A percentile compares a stretch with the other conserved stretches of the same genome.
phyloP scores from a whole-genome alignment of 2,797 vertebrate species.

The Pachyuromys duprasi region DNA sequence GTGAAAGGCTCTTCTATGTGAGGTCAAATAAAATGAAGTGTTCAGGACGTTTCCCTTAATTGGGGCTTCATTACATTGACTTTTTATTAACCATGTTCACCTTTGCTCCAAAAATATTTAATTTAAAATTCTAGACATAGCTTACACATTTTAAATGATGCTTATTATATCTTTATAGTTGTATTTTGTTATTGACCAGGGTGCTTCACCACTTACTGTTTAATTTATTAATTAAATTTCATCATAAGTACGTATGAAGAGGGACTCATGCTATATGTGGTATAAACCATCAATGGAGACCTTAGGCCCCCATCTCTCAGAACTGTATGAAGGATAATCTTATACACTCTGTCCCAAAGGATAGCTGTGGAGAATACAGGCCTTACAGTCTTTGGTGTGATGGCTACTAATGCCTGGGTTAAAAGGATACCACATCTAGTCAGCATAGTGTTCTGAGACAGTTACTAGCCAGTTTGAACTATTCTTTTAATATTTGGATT shows the following conservation, averaged over 20 bases:
- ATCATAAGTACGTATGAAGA: background rate
- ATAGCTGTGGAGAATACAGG: background rate
- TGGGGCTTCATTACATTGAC: background rate
- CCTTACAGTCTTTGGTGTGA: background rate
- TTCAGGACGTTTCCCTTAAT: background rate
- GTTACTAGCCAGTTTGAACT: conserved; percentile 5
- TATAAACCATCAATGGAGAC: background rate
- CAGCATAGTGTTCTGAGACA: background rate
- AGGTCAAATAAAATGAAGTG: background rate
- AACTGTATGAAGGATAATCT: background rate
- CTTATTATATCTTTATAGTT: background rate
- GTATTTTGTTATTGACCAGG: background rate
- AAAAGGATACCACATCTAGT: background rate
- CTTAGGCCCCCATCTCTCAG: background rate
- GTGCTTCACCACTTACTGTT: background rate
- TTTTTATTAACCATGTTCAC: background rate
- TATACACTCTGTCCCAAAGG: background rate
- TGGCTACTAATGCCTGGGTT: background rate
- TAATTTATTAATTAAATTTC: conserved; percentile 10
- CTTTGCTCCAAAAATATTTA: background rate
- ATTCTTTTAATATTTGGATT: conserved; percentile 10
- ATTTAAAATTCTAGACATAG: background rate
- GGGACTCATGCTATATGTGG: no score
- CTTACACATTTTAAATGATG: background rate
- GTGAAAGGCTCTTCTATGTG: background rate